Conservation (phyloP, 92 coral and sea anemone species). For the Porites lobata region DNA sequence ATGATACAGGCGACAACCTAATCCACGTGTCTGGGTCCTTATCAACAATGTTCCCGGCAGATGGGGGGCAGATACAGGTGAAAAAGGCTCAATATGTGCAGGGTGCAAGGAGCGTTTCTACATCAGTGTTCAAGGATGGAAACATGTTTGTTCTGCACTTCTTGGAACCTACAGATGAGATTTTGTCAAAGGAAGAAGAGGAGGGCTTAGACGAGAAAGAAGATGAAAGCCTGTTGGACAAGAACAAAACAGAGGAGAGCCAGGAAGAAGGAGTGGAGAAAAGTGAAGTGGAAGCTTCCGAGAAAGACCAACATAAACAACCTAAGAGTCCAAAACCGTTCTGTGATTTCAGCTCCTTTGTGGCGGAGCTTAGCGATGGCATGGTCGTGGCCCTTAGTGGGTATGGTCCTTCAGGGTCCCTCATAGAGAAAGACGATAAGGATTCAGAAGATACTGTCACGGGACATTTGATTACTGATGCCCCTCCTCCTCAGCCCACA, state of each 20-base stretch:
- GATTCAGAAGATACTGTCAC: constrained; percentile 44
- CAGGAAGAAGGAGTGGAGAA: constrained; percentile 80
- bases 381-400: constrained; percentile 93
- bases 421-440: constrained; percentile 50
- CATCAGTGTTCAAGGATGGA: constrained; percentile 93
- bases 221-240: constrained; percentile 22
- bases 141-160: constrained; percentile 88
- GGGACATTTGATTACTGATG: constrained; percentile 50
- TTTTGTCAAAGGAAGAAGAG: constrained; percentile 67
- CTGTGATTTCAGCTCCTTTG: constrained; percentile 93
- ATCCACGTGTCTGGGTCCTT: constrained; percentile 94
- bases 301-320: constrained; percentile 20
- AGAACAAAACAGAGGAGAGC: constrained; percentile 30
- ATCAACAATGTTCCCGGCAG: constrained; percentile 91
- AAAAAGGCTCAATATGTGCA: constrained; percentile 84
- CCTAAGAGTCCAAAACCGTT: constrained; percentile 71
- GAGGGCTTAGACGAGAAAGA: constrained; percentile 56
- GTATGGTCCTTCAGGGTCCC: constrained; percentile 84
- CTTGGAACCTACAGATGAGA: constrained; percentile 87
- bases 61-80: constrained; percentile 93
- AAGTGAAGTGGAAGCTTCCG: constrained; percentile 82
- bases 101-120: constrained; percentile 80
- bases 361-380: constrained; percentile 96
- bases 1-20: constrained; percentile 95
- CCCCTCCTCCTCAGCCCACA: constrained; percentile 68